Evolutionary conservation across 2,888 invertebrate genomes (phyloP), one percentile per base, ranked within the genome.

Genomic region (Coenonympha arcania): DNA sequence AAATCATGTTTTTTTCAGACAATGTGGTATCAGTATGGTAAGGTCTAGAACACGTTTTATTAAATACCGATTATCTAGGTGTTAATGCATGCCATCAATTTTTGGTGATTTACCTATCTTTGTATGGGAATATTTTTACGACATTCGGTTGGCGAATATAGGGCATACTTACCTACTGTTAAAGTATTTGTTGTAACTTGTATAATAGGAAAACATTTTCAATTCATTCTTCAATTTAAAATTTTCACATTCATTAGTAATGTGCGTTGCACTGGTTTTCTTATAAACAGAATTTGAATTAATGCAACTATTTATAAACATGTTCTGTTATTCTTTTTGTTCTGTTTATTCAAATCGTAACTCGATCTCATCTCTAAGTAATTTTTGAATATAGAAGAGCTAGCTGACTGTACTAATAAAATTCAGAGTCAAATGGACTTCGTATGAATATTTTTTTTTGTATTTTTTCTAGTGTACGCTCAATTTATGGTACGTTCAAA

Each of bases 111-210:
- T 26, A 50, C 34, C 4, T 42, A 50, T 40, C 4, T 42, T 26
- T 51, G 47, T 49, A 30, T 54, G 46, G 43, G 26, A 47, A 34
- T 40, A 30, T 40, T 43, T 40, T 43, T 40, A 39, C 20, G 16
- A 39, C 37, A 36, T 41, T 39, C 6, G 9, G 5, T 20, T 3
- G 16, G 15, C 37, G 6, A n/a, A n/a, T n/a, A n/a, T n/a, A n/a
- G n/a, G n/a, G n/a, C n/a, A n/a, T n/a, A n/a, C n/a, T n/a, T n/a
- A n/a, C n/a, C n/a, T n/a, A n/a, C n/a, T n/a, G n/a, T n/a, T n/a
- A 49, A 39, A 18, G 4, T 9, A 28, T 39, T 39, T 22, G 6
- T n/a, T n/a, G n/a, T n/a, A n/a, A n/a, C n/a, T n/a, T n/a, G n/a
- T n/a, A n/a, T 6, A 18, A 24, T 47, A 43, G 34, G 54, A 47